These are phyloP conservation scores for Nomada hirtipes DNA, from an alignment of 2,888 invertebrate species.

Conservation along the genomic window DNA sequence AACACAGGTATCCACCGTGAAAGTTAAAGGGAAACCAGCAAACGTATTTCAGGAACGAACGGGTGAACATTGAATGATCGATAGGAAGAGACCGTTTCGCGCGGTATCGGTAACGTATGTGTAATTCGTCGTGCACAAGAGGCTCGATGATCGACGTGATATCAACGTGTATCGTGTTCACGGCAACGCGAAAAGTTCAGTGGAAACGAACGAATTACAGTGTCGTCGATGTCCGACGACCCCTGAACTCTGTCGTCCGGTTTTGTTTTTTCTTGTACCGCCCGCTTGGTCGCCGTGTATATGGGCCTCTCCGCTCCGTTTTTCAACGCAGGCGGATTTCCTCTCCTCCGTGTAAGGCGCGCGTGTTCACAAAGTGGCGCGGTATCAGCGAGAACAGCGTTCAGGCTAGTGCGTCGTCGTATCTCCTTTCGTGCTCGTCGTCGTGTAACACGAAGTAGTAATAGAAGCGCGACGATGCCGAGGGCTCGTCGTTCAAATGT, in stretches of 20 bases:
- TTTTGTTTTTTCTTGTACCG: slow-evolving; percentile 20
- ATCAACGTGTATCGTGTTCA: not conserved
- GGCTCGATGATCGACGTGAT: slow-evolving; percentile 5
- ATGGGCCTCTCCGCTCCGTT: not conserved
- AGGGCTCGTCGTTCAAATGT: slow-evolving; percentile 16
- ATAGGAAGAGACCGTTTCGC: not conserved
- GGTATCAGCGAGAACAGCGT: slow-evolving; percentile 34
- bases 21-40: not conserved
- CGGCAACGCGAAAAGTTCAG: slow-evolving; percentile 20
- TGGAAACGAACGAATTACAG: slow-evolving; percentile 30
- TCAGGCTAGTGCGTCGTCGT: slow-evolving; percentile 48
- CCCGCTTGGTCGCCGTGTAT: not conserved
- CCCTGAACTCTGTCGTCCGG: slow-evolving; percentile 80
- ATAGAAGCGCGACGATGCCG: slow-evolving; percentile 29
- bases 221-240: slow-evolving; percentile 70
- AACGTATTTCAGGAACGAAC: not conserved
- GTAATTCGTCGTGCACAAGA: not conserved
- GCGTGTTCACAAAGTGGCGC: slow-evolving; percentile 26
- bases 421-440: slow-evolving; percentile 51
- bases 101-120: not conserved
- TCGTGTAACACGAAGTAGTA: slow-evolving; percentile 24
- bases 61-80: not conserved
- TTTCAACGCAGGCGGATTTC: slow-evolving; percentile 32
- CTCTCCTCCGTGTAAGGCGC: slow-evolving; percentile 29
- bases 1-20: too few species aligned